Conservation (phyloP, 2,113 vertebrate species). For the Nycticryphes semicollaris region DNA sequence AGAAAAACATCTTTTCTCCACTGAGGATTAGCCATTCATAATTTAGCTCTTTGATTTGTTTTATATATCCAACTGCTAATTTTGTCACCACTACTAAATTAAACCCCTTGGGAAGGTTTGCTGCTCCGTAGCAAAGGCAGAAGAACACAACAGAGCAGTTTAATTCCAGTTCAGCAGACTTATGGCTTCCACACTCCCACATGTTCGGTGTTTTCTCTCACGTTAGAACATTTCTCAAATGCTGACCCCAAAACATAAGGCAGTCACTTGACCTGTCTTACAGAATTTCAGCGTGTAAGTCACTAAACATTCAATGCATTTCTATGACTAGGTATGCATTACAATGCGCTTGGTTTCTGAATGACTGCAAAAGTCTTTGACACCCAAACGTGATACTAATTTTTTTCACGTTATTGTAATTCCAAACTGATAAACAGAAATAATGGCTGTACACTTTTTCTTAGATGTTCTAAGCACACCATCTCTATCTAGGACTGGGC, state of each 20-base stretch:
- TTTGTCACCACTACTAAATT: not conserved
- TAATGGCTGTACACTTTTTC: not conserved
- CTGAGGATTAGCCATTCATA: rapidly evolving
- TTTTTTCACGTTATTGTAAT: not conserved
- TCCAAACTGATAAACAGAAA: not conserved
- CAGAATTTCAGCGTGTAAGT: not conserved
- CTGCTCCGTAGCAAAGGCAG: not conserved
- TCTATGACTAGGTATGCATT: not conserved
- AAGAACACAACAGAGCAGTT: not conserved
- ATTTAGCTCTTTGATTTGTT: not conserved
- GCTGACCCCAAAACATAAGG: not conserved
- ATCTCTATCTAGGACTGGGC: not conserved
- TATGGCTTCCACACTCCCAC: not conserved
- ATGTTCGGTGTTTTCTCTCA: not conserved
- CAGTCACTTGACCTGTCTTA: not conserved
- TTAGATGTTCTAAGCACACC: not conserved
- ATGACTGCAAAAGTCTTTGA: not conserved
- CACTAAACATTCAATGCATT: not conserved
- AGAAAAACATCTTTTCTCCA: not conserved
- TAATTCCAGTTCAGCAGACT: not conserved
- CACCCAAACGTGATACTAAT: not conserved
- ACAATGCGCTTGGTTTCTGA: not conserved
- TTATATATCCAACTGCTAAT: not conserved
- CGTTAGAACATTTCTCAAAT: not conserved
- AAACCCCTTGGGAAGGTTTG: not conserved